Base-by-base conservation (phyloP, 2,113 vertebrate species). In the Notechis scutatus region DNA sequence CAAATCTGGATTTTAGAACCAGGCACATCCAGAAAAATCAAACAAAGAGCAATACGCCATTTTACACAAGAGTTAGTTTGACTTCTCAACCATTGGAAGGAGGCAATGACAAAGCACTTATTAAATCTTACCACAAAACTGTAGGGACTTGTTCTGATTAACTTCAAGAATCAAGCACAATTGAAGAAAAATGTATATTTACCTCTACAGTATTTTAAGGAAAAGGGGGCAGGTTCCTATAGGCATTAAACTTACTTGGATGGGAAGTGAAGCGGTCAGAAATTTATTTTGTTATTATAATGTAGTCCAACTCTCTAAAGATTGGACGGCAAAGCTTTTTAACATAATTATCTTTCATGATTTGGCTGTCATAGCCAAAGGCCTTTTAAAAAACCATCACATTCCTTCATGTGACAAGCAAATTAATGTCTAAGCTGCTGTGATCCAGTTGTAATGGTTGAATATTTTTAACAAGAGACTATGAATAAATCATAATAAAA, bases 1-100 rank as follows among this genome's bases (percentile, higher is more conserved):
- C 3, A 90, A 86, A n/a, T 85, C 54, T 45, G 39, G 94, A 87
- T 81, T 52, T 52, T 92, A 54, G 94, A 21, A 12, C 52, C 87
- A 94, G 89, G 2, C 39, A 74, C 29, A 91, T 86, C 81, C 42
- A 88, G 45, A 92, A 88, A 9, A 88, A 88, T 7, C 24, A 45
- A 88, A 12, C 9, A n/a, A 45, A 50, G 54, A 92, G 81, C 61
- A 92, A 86, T 39, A 29, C 61, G 21, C 81, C 61, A 45, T 45
- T 90, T 55, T 85, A 90, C 10, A 29, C 59, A 64, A 64, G 59
- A 64, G 1, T 64, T 3, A 29, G 59, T 64, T 64, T 14, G 29
- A 11, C 1, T 14, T 64, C 61, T 64, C 61, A 64, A 64, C 61
- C 61, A 64, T 29, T 64, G 61, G 1, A 64, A 64, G 26, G 61